These are phyloP conservation scores for Deilephila porcellus DNA, from an alignment of 2,888 invertebrate species.

Conservation along the genomic window DNA sequence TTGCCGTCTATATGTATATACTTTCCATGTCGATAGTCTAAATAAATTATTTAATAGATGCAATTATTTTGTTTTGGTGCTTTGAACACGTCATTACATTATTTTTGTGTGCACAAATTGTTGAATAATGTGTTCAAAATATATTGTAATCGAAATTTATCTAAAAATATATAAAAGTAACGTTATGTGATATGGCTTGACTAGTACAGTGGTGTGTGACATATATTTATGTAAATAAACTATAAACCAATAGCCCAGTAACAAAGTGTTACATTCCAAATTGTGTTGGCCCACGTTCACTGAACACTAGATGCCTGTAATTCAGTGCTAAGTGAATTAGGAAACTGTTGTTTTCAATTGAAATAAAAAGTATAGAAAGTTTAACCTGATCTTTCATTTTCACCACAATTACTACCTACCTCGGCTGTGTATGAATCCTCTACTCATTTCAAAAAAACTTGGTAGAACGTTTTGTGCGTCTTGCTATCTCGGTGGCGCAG, in stretches of 20 bases:
- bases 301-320: constrained; percentile 57
- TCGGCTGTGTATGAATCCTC: too few species aligned
- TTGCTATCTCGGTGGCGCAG: too few species aligned
- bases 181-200: constrained; percentile 50
- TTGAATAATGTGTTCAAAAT: constrained; percentile 56
- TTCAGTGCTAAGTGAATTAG: constrained; percentile 68
- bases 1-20: constrained; percentile 72
- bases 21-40: constrained; percentile 52
- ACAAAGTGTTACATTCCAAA: constrained; percentile 78
- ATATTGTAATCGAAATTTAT: constrained; percentile 43
- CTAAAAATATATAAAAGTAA: constrained; percentile 41
- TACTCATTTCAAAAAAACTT: too few species aligned
- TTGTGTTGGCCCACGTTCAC: constrained; percentile 59
- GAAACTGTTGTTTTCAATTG: constrained; percentile 79
- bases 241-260: constrained; percentile 59
- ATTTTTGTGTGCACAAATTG: constrained; percentile 67
- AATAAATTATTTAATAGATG: constrained; percentile 59
- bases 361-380: constrained; percentile 79
- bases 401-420: neutral
- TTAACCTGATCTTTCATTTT: constrained; percentile 54
- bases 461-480: too few species aligned
- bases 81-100: constrained; percentile 50
- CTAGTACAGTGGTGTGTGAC: constrained; percentile 49
- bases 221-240: constrained; percentile 61
- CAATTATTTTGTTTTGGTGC: constrained; percentile 59